Percentiles rank a stretch among this genome's conserved stretches.
phyloP scores from a whole-genome alignment of 2,797 vertebrate species.

The Sitta carolinensis region DNA sequence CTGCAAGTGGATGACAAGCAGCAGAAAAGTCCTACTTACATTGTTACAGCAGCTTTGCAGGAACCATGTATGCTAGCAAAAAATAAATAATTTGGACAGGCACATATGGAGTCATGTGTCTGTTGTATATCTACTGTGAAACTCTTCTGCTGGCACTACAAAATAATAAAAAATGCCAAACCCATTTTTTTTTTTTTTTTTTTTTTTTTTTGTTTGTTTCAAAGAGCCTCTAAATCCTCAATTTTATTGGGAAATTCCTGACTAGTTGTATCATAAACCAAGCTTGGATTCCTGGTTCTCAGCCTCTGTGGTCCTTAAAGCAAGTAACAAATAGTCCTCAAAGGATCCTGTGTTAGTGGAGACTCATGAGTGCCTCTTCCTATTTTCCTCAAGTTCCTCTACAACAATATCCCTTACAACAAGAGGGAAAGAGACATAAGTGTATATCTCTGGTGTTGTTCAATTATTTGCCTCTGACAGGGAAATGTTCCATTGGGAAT shows the following conservation, averaged over 20 bases:
- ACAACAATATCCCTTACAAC: background rate
- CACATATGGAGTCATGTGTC: background rate
- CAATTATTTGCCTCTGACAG: background rate
- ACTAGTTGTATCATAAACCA: background rate
- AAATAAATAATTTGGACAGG: background rate
- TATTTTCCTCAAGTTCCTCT: background rate
- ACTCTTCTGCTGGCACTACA: background rate
- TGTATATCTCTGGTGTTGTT: background rate
- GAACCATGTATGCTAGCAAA: background rate
- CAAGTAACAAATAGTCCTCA: background rate
- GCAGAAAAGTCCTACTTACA: background rate
- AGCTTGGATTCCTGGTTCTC: background rate
- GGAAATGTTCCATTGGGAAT: background rate
- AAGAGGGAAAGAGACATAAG: background rate
- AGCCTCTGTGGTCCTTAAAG: background rate
- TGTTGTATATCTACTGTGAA: background rate
- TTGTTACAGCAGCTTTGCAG: background rate
- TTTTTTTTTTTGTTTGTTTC: background rate
- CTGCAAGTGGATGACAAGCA: background rate
- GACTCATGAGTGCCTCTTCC: background rate
- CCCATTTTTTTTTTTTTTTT: too few species aligned
- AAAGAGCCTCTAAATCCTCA: background rate
- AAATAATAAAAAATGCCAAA: background rate
- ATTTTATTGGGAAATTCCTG: background rate
- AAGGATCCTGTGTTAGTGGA: background rate